Evolutionary conservation across 2,888 invertebrate species (phyloP).

Genomic region (Hermaeophaga mercurialis): DNA sequence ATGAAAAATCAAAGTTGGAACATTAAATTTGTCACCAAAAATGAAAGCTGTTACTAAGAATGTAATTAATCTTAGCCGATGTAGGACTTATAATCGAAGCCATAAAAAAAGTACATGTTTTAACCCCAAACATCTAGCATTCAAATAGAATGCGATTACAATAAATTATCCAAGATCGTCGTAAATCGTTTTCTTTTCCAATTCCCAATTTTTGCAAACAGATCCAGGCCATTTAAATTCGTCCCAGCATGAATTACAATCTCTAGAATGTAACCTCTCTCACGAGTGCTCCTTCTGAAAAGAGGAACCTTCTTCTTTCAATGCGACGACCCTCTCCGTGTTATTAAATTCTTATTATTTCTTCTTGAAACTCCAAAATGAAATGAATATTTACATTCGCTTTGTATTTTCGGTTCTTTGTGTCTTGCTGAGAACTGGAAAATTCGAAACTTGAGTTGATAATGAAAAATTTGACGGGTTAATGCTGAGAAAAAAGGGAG

Average conservation of each 20-base stretch:
- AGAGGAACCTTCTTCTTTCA: constrained; percentile 5
- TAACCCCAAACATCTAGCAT: neutral
- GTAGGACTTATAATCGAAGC: too few relatives aligned
- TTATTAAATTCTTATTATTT: constrained; percentile 27
- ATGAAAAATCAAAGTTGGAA: too few relatives aligned
- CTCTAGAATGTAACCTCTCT: neutral
- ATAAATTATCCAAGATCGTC: neutral
- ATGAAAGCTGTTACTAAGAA: too few relatives aligned
- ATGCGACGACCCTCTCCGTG: neutral
- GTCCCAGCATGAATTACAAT: constrained; percentile 9
- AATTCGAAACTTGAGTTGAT: too few relatives aligned
- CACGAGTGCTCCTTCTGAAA: neutral
- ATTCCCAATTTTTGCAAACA: neutral
- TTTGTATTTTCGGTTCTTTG: constrained; percentile 18
- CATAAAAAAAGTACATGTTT: too few relatives aligned
- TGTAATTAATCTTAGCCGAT: too few relatives aligned
- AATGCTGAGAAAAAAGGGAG: too few relatives aligned
- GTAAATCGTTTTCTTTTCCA: constrained; percentile 9
- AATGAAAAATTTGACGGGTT: too few relatives aligned
- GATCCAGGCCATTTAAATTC: constrained; percentile 3
- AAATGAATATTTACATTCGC: constrained; percentile 30
- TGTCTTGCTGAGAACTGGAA: neutral
- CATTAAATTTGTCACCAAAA: too few relatives aligned
- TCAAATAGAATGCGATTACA: neutral
- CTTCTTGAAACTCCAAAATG: constrained; percentile 16